A percentile compares a stretch with the other conserved stretches of the same genome.
Conservation (phyloP, 2,113 vertebrate species). For the Phalacrocorax carbo region DNA sequence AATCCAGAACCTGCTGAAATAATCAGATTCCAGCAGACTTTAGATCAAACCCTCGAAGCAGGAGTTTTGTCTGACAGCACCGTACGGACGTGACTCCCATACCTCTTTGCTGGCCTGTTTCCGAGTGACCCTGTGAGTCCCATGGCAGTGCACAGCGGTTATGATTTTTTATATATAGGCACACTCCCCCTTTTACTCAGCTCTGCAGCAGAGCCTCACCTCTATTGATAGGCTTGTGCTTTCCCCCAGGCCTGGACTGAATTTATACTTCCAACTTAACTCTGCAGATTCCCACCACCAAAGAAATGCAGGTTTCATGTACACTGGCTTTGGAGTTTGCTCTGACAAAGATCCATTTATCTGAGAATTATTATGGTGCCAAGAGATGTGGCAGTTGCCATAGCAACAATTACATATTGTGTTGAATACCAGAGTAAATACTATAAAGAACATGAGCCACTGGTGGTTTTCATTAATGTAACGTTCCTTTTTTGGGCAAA, state of each 20-base stretch:
- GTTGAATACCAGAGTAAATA: constrained; percentile 54
- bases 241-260: neutral
- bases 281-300: neutral
- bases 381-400: constrained; percentile 39
- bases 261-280: neutral
- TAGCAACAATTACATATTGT: constrained; percentile 34
- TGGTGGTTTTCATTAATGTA: constrained; percentile 39
- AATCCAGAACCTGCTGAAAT: neutral
- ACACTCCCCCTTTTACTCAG: neutral
- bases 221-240: neutral
- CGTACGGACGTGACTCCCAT: neutral
- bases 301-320: constrained; percentile 22
- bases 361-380: constrained; percentile 37
- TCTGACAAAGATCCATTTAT: constrained; percentile 40
- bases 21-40: neutral
- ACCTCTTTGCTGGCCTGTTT: neutral
- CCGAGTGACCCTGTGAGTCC: neutral
- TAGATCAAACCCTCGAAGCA: neutral
- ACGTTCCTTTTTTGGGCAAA: neutral
- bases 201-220: neutral
- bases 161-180: neutral
- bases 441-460: constrained; percentile 7
- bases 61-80: neutral
- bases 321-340: neutral
- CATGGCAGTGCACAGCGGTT: rapidly evolving